Evolutionary conservation across 2,113 vertebrate species (phyloP), one percentile per base, ranked within the genome.

Genomic region (Zapornia atra): DNA sequence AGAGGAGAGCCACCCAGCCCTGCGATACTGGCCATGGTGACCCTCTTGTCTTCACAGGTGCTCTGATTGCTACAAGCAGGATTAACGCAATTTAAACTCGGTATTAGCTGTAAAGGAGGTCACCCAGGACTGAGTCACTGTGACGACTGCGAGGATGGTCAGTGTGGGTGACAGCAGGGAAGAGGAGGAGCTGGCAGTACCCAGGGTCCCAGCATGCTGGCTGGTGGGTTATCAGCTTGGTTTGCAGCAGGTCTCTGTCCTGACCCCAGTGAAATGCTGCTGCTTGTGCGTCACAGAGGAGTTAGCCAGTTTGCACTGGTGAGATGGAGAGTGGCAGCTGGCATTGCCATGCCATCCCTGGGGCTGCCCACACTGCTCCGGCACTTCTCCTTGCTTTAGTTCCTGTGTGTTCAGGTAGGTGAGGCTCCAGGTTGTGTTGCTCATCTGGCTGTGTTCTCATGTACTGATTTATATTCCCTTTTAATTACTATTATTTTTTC

Each of bases 131-230:
- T 78, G 80, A 80, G 54, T 86, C 72, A 40, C n/a, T 15, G 33
- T 38, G 63, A 8, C 29, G 76, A 9, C 66, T 76, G 33, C 56
- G 33, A 19, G 51, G 79, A 16, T 34, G 51, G 65, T 20, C 36
- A 21, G 33, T 46, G 48, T 29, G 36, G 42, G 10, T 60, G 66
- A 14, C 51, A 71, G 65, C 73, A 88, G 42, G 34, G 22, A 4
- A 34, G 34, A 56, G 59, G 48, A 68, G 8, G 66, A 72, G 48
- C 59, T 29, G 29, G 33, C 26, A 25, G 29, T 25, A 56, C 26
- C 28, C 0, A 0, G 50, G 18, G 14, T 53, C 20, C 33, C 1
- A 10, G 14, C 1, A 1, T 20, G 42, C 40, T 44, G 53, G 16
- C 26, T 0, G 9, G 10, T 3, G 42, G 26, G 15, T n/a, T 9